These are phyloP conservation scores for Gymnoscopelus microlampas DNA, from an alignment of 2,797 vertebrate species.

Conservation along the genomic window DNA sequence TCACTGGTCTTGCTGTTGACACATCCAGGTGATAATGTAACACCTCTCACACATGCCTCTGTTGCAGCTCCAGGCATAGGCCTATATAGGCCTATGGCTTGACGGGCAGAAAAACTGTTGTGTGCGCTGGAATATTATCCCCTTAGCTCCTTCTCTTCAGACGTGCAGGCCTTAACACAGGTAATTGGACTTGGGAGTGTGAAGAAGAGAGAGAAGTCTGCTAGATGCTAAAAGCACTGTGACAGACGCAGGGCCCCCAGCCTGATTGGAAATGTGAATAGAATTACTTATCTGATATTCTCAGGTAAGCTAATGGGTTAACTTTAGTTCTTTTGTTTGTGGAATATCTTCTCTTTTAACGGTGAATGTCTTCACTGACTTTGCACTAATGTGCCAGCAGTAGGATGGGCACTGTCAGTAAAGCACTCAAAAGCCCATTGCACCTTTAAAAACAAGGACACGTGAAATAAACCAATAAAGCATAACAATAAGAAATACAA, in stretches of 20 bases:
- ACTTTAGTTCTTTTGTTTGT: slow-evolving; percentile 18
- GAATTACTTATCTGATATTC: slow-evolving; percentile 24
- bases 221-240: slow-evolving; percentile 43
- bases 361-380: slow-evolving; percentile 10
- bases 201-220: slow-evolving; percentile 48
- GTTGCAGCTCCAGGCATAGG: slow-evolving; percentile 62
- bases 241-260: slow-evolving; percentile 38
- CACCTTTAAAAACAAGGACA: too few species aligned
- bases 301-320: slow-evolving; percentile 22
- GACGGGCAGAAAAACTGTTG: slow-evolving; percentile 77
- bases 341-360: slow-evolving; percentile 2
- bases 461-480: too few species aligned
- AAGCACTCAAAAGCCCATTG: too few species aligned
- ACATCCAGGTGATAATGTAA: slow-evolving; percentile 87
- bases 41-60: slow-evolving; percentile 80
- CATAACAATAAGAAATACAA: too few species aligned
- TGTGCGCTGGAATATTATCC: slow-evolving; percentile 80
- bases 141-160: slow-evolving; percentile 71
- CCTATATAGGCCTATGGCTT: slow-evolving; percentile 54
- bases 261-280: slow-evolving; percentile 43
- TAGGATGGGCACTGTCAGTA: neutral
- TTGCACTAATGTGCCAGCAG: slow-evolving; percentile 1
- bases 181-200: slow-evolving; percentile 79
- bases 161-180: slow-evolving; percentile 72
- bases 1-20: slow-evolving; percentile 79